Base-by-base conservation (phyloP, 1,140 invertebrate genomes). In the Stegodyphus mimosarum region DNA sequence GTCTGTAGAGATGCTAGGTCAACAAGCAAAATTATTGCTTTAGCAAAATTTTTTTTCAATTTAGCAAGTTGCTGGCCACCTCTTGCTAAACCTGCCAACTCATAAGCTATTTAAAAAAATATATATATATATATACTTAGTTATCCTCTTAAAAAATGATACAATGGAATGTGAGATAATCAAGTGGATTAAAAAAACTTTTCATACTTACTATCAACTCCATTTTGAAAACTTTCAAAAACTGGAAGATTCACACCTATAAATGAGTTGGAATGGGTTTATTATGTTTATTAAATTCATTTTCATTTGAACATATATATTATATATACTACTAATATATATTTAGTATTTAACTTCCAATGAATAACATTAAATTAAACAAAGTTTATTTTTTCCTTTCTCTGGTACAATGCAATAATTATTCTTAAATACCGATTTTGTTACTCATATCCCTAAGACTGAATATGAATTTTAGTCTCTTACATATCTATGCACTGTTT, bases 161-260 rank as follows among this genome's bases (percentile, higher is more conserved):
- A 77, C 10, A 69, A 63, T 66, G 50, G 15, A 70, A 60, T 86
- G 49, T n/a, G n/a, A 53, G 15, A 10, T 48, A 13, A 87, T 13
- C n/a, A 11, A 7, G 53, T 55, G 48, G 6, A 80, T 48, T 67
- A 13, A 73, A 83, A 74, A 75, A n/a, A n/a, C n/a, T n/a, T n/a
- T n/a, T 70, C 60, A 18, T 66, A 90, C 90, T 91, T 89, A 91
- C 91, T 95, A 90, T 99, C 97, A 11, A 94, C 93, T 81, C 97
- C 97, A 92, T 99, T 97, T 87, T 96, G 95, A 91, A 99, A 99
- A 18, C 95, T 95, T 91, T 99, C 98, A 91, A 99, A 99, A 51
- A 98, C 94, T 70, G 98, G 98, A 85, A 99, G 91, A 87, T 95
- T 96, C 1, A 99, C 98, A 93, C 97, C 93, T 93, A 55, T 7